A percentile compares a stretch with the other conserved stretches of the same genome.
Conservation (phyloP, 1,140 invertebrate genomes). For the Leptinotarsa undecemlineata region DNA sequence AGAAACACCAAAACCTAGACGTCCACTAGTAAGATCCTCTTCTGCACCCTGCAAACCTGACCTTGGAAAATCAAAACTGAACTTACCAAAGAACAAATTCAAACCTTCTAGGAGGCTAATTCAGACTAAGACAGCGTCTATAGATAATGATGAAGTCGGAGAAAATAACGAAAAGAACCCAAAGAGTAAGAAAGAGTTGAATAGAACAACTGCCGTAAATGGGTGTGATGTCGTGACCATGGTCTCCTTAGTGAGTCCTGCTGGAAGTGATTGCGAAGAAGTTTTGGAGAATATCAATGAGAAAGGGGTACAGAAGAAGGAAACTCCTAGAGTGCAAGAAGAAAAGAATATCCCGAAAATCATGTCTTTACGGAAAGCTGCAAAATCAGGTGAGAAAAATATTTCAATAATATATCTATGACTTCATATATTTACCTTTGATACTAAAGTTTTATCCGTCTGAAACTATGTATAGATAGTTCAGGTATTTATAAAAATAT, state of each 20-base stretch:
- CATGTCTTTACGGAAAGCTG: constrained; percentile 53
- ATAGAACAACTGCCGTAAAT: constrained; percentile 27
- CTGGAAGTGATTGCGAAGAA: constrained; percentile 60
- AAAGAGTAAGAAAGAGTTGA: constrained; percentile 32
- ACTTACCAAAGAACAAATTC: constrained; percentile 45
- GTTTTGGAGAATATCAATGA: constrained; percentile 24
- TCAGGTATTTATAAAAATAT: too few species aligned
- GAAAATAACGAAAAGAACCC: constrained; percentile 25
- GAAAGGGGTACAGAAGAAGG: constrained; percentile 31
- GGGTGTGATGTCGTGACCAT: constrained; percentile 60
- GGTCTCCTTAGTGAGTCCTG: constrained; percentile 62
- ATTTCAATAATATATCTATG: background rate
- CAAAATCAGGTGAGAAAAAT: constrained; percentile 53
- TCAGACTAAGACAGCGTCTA: constrained; percentile 16
- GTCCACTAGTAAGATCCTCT: constrained; percentile 48
- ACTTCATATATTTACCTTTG: too few species aligned
- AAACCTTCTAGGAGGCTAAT: constrained; percentile 41
- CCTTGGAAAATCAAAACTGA: constrained; percentile 47
- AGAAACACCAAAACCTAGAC: constrained; percentile 29
- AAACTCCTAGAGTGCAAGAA: constrained; percentile 36
- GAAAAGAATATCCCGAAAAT: constrained; percentile 30
- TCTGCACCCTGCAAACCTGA: constrained; percentile 48
- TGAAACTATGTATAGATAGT: too few species aligned
- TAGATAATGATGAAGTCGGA: constrained; percentile 33
- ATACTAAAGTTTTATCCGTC: too few species aligned